Percentiles rank a stretch among this genome's conserved stretches.
phyloP scores from a whole-genome alignment of 2,888 invertebrate species.

The Hirtodrosophila histrioides region DNA sequence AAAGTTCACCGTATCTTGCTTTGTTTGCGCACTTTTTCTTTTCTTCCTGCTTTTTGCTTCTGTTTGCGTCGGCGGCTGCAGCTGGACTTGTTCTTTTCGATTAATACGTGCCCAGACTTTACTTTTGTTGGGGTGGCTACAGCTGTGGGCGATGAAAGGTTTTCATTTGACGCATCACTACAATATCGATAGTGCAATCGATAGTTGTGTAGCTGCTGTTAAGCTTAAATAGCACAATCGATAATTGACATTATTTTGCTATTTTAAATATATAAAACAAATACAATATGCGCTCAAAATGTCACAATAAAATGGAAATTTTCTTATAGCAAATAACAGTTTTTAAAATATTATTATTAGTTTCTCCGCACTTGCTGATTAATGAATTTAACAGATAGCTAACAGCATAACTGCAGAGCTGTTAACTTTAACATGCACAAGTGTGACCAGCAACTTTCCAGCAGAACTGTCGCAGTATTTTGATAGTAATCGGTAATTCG shows the following conservation, averaged over 20 bases:
- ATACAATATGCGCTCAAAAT: too few species aligned
- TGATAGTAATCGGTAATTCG: not conserved
- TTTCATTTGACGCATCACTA: not conserved
- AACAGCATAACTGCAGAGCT: constrained; percentile 1
- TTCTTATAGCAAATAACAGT: too few species aligned
- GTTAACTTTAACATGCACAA: constrained; percentile 1
- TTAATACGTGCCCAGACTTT: constrained; percentile 8
- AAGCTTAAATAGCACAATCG: not conserved
- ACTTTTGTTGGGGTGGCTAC: constrained; percentile 18
- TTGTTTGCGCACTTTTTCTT: constrained; percentile 16
- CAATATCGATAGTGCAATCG: constrained; percentile 18
- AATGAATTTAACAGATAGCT: not conserved
- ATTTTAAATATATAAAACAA: too few species aligned
- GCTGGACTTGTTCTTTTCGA: constrained; percentile 36
- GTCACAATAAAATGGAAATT: too few species aligned
- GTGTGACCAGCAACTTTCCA: constrained; percentile 6
- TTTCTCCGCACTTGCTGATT: too few species aligned
- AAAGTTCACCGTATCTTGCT: constrained; percentile 37
- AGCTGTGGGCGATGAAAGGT: constrained; percentile 34
- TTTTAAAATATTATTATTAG: too few species aligned
- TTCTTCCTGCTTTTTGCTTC: constrained; percentile 16
- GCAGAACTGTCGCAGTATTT: constrained; percentile 4
- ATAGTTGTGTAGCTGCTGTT: constrained; percentile 1
- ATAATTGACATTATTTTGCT: too few species aligned
- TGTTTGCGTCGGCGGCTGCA: constrained; percentile 58